Evolutionary conservation across 1,140 invertebrate species (phyloP).

Genomic region (Formica selysi): DNA sequence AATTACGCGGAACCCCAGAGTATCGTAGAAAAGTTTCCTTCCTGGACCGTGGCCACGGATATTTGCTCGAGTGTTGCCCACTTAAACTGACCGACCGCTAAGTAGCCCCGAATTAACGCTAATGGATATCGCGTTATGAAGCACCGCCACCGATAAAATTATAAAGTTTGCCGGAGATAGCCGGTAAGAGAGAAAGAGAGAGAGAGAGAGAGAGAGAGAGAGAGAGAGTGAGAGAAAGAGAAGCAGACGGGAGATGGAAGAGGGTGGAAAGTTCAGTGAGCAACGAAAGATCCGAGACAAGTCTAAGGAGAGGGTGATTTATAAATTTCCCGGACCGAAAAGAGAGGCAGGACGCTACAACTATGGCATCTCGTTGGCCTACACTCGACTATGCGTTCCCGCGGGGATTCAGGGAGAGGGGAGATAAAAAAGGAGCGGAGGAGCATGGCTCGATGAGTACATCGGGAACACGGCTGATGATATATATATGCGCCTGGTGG

Average conservation of each 20-base stretch:
- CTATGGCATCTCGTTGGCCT: constrained; percentile 36
- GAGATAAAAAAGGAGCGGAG: neutral
- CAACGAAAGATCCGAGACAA: constrained; percentile 75
- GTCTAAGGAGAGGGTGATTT: constrained; percentile 70
- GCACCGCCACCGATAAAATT: constrained; percentile 77
- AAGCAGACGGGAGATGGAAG: neutral
- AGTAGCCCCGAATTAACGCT: constrained; percentile 67
- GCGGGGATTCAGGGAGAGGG: neutral
- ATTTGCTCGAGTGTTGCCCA: constrained; percentile 57
- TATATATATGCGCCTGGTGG: constrained; percentile 63
- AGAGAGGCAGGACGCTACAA: constrained; percentile 23
- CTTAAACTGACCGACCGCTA: constrained; percentile 61
- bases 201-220: constrained; percentile 25
- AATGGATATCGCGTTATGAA: constrained; percentile 71
- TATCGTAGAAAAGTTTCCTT: constrained; percentile 40
- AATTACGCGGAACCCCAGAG: constrained; percentile 30
- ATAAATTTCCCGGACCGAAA: constrained; percentile 66
- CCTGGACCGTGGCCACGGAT: constrained; percentile 50
- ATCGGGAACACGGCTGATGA: constrained; percentile 61
- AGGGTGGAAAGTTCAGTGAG: constrained; percentile 76
- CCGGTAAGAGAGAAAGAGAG: constrained; percentile 26
- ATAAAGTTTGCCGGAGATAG: constrained; percentile 73
- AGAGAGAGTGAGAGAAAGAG: neutral
- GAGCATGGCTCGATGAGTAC: constrained; percentile 66
- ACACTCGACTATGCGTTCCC: constrained; percentile 19